Evolutionary conservation across 2,888 invertebrate genomes (phyloP).

Genomic region (Macrosoma leucophasiata): DNA sequence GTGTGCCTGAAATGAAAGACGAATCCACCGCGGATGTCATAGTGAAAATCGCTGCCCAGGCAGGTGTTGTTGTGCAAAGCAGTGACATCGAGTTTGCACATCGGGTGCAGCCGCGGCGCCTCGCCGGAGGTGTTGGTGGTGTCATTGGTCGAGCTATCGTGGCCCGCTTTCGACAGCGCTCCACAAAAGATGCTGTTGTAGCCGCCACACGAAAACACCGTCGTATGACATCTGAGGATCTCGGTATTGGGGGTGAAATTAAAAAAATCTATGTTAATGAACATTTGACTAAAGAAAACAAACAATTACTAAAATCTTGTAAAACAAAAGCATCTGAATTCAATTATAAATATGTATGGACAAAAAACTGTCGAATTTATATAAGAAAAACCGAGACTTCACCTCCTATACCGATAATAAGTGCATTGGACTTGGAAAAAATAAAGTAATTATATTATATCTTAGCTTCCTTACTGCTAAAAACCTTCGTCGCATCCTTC

Average conservation of each 20-base stretch:
- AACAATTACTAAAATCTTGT: conserved; percentile 1
- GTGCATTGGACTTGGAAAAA: not conserved
- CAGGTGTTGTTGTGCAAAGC: conserved; percentile 10
- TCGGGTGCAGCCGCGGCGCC: conserved; percentile 11
- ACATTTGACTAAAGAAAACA: conserved; percentile 10
- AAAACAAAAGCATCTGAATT: conserved; percentile 8
- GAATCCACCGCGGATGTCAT: conserved; percentile 12
- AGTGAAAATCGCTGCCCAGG: conserved; percentile 3
- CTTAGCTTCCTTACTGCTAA: not conserved
- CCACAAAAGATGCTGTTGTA: conserved; percentile 3
- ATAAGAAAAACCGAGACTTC: conserved; percentile 8
- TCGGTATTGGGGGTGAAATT: conserved; percentile 8
- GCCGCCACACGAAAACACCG: conserved; percentile 6
- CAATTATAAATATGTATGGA: conserved; percentile 10
- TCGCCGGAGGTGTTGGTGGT: not conserved
- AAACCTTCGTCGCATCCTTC: not conserved
- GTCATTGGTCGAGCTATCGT: conserved; percentile 3
- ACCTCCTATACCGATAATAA: conserved; percentile 4
- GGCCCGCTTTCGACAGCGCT: conserved; percentile 3
- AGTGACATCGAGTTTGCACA: conserved; percentile 17
- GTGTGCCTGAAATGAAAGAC: conserved; percentile 10
- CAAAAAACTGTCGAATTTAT: conserved; percentile 12
- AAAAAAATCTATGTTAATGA: conserved; percentile 9
- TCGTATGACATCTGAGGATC: not conserved
- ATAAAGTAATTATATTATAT: conserved; percentile 1